These are phyloP conservation scores for Triops longicaudatus DNA, from an alignment of 1,140 invertebrate genomes.

Conservation along the genomic window DNA sequence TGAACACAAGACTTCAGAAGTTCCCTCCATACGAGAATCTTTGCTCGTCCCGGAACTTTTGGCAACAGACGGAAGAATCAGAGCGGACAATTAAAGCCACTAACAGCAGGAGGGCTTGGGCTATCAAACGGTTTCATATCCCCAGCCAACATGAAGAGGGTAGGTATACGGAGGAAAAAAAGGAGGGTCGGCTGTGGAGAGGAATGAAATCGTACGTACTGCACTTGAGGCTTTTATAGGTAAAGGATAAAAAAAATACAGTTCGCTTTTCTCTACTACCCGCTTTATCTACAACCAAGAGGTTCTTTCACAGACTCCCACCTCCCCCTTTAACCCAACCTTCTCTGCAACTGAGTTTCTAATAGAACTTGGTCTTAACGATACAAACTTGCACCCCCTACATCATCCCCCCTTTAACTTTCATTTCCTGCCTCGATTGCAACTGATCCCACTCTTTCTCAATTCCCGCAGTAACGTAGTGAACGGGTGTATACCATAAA, in stretches of 20 bases:
- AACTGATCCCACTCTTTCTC: not conserved
- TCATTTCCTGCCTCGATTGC: constrained; percentile 6
- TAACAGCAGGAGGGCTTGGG: not conserved
- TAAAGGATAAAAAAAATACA: not conserved
- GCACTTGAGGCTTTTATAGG: constrained; percentile 11
- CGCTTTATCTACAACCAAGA: not conserved
- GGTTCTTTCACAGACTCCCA: not conserved
- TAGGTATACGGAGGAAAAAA: not conserved
- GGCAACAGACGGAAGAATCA: constrained; percentile 10
- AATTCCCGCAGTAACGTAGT: not conserved
- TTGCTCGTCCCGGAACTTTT: not conserved
- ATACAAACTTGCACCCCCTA: not conserved
- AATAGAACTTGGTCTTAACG: not conserved
- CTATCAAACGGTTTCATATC: constrained; percentile 12
- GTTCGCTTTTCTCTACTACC: not conserved
- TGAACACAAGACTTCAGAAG: not conserved
- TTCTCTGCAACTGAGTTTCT: not conserved
- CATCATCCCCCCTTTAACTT: not conserved
- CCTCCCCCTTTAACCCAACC: not conserved
- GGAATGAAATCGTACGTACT: constrained; percentile 2
- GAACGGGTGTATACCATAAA: too few species aligned
- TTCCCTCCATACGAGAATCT: not conserved
- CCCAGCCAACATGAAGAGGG: constrained; percentile 1
- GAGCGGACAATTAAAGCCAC: constrained; percentile 9
- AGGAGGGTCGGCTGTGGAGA: not conserved